Evolutionary conservation across 53 echinoderm and acorn worm species (phyloP), one percentile per base, ranked within the genome.

Genomic region (Holothuria scabra): DNA sequence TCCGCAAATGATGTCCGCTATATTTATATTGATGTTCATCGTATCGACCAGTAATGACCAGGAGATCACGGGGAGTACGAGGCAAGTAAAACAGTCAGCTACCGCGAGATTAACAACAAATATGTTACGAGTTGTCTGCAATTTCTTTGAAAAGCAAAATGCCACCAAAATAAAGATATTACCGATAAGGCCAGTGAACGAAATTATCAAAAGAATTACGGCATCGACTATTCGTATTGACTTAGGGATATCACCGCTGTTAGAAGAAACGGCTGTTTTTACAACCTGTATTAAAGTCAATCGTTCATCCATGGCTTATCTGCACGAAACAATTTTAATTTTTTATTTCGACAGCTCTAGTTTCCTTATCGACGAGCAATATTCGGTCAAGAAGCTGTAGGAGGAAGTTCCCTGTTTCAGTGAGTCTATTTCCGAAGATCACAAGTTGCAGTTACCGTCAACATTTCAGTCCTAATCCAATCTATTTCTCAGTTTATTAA

Each of bases 91-190:
- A 44, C 9, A 25, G 26, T 72, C 46, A 12, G 72, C 44, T 9
- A 72, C 2, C 16, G 49, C 72, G 44, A 72, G 46, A 72, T 72
- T 72, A 49, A 72, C 72, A 46, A 72, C 72, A 72, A 72, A 48
- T 22, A 48, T 48, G 72, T 72, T 72, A 12, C 46, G 44, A n/a
- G 44, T 21, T 24, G 72, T 46, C 48, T 48, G 44, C 49, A 72
- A 24, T 48, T 72, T 72, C 22, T 38, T 1, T 5, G 72, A 46
- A 24, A 72, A 24, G n/a, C 44, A 22, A 48, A 46, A 46, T 24
- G 72, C 44, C 37, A 72, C 46, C 12, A 72, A n/a, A 26, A 72
- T 72, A 0, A 72, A 48, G 26, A 44, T 72, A 49, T 72, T 72
- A 21, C 46, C 72, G 25, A 72, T 19, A 19, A 72, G 25, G 24